A percentile compares a stretch with the other conserved stretches of the same genome.
These are phyloP conservation scores for Argyrosomus regius DNA, from an alignment of 2,797 vertebrate species.

Conservation along the genomic window DNA sequence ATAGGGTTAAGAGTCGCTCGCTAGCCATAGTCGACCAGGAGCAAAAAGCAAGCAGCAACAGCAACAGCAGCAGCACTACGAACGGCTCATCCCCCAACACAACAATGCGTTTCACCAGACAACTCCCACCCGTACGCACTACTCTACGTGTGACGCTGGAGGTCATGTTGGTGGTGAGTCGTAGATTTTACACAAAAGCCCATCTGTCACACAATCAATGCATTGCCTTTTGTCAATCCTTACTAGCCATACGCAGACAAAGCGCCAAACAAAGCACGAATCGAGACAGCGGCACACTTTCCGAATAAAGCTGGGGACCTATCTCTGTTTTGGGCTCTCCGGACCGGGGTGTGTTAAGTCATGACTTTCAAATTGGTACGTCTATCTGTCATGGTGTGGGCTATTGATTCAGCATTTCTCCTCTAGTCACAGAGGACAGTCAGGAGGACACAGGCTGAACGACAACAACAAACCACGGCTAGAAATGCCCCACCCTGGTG, in stretches of 20 bases:
- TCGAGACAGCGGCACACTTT: background rate
- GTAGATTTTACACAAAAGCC: conserved; percentile 77
- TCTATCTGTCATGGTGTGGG: background rate
- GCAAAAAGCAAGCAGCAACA: conserved; percentile 63
- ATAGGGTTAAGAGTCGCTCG: conserved; percentile 53
- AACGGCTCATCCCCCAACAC: conserved; percentile 82
- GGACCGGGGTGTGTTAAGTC: background rate
- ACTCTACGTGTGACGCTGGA: conserved; percentile 78
- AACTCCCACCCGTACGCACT: conserved; percentile 83
- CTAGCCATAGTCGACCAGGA: conserved; percentile 76
- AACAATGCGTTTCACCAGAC: conserved; percentile 83
- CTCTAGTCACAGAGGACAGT: conserved; percentile 18
- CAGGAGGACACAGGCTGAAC: conserved; percentile 14
- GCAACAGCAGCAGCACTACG: conserved; percentile 49
- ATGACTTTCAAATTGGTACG: conserved; percentile 16
- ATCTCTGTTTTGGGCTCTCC: background rate
- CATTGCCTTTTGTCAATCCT: conserved; percentile 45
- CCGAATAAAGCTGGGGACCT: background rate
- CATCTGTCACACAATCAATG: conserved; percentile 78
- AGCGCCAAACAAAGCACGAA: conserved; percentile 58
- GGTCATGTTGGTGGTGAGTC: conserved; percentile 76
- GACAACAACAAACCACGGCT: conserved; percentile 24
- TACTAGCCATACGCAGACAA: conserved; percentile 27
- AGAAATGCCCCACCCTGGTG: conserved; percentile 70
- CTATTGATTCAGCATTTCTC: conserved; percentile 36